Percentiles rank a stretch among this genome's conserved stretches.
Conservation (phyloP, 2,113 vertebrate species). For the Macrotus californicus region DNA sequence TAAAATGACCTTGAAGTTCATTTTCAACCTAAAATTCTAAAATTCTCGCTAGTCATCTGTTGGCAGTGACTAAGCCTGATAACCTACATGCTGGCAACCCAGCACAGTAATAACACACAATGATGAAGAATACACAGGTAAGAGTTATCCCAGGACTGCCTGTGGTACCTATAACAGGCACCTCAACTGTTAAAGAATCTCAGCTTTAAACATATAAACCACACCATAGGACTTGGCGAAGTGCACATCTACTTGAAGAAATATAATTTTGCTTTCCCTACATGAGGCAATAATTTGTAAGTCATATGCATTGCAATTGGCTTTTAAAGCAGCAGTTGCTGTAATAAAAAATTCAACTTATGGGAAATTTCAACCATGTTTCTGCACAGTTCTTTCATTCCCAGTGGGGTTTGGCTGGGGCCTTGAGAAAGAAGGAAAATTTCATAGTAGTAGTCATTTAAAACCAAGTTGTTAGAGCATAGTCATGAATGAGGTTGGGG, state of each 20-base stretch:
- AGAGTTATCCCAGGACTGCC: background rate
- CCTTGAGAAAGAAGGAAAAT: conserved; percentile 28
- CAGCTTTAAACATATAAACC: background rate
- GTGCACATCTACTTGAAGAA: background rate
- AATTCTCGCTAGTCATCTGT: background rate
- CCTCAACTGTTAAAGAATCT: background rate
- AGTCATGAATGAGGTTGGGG: background rate
- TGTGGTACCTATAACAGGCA: background rate
- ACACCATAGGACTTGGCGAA: background rate
- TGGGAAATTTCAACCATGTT: conserved; percentile 53
- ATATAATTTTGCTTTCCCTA: conserved; percentile 38
- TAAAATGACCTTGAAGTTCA: background rate
- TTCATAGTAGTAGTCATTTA: conserved; percentile 32
- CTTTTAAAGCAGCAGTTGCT: conserved; percentile 50
- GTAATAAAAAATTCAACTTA: conserved; percentile 54
- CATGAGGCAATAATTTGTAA: conserved; percentile 50
- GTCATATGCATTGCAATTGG: background rate
- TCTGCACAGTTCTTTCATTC: conserved; percentile 29
- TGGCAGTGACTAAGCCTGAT: background rate
- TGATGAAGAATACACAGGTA: background rate
- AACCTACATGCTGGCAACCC: background rate
- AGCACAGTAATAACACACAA: too few species aligned
- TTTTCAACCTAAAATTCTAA: background rate
- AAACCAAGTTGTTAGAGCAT: background rate
- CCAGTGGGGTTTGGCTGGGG: conserved; percentile 16